Evolutionary conservation across 2,797 vertebrate genomes (phyloP).

Genomic region (Ctenopoma multispine): DNA sequence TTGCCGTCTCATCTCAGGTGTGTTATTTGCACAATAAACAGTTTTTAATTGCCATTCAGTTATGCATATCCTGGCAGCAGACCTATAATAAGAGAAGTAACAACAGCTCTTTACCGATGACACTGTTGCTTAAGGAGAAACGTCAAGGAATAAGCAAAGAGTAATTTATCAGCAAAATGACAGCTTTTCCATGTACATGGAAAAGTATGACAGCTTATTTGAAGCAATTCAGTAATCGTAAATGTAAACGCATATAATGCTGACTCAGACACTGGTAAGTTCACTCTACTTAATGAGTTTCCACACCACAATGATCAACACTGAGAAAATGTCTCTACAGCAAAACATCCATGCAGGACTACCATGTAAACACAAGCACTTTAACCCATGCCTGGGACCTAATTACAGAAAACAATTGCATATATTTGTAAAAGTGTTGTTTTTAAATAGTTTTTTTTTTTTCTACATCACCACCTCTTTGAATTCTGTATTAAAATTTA

Average conservation of each 20-base stretch:
- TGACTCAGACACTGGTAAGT: slow-evolving; percentile 12
- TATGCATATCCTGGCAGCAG: not conserved
- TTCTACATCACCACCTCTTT: not conserved
- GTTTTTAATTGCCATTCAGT: slow-evolving; percentile 6
- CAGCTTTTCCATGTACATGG: not conserved
- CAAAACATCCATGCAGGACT: not conserved
- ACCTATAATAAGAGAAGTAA: not conserved
- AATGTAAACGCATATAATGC: slow-evolving; percentile 7
- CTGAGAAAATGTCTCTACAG: not conserved
- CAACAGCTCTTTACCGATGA: not conserved
- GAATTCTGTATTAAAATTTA: not conserved
- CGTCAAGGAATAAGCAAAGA: not conserved
- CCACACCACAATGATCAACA: not conserved
- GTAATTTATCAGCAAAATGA: slow-evolving; percentile 11
- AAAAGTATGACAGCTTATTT: slow-evolving; percentile 17
- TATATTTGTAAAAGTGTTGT: not conserved
- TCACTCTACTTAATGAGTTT: slow-evolving; percentile 16
- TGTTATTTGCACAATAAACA: slow-evolving; percentile 2
- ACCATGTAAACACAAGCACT: not conserved
- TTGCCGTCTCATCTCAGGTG: not conserved
- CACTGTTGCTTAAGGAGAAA: not conserved
- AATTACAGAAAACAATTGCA: not conserved
- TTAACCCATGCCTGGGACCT: not conserved
- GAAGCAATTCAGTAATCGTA: slow-evolving; percentile 1
- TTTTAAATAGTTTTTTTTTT: not conserved